Evolutionary conservation across 2,113 vertebrate species (phyloP), one percentile per base, ranked within the genome.

Genomic region (Periophthalmodon schlosseri): DNA sequence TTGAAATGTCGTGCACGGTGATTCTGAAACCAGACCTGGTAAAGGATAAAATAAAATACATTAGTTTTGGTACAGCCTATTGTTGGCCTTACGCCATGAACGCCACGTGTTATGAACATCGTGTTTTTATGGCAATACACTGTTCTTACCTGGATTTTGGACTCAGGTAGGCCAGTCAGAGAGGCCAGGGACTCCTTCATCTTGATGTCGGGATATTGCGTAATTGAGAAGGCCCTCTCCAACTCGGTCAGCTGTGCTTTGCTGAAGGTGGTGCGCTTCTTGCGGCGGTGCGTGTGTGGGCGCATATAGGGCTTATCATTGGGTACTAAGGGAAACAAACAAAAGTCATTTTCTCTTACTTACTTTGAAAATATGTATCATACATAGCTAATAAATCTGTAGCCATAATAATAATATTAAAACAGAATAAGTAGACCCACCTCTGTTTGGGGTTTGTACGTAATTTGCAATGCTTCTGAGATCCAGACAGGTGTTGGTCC

Each of bases 21-120:
- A 69, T 97, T 97, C 87, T 97, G 96, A 87, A 96, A 97, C 95
- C 95, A 97, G 10, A 97, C 95, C 96, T 96, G 89, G 67, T 10
- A 63, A 71, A 39, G 61, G 0, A 64, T 57, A 1, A 0, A 69
- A 21, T 8, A 1, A 2, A 1, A 1, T n/a, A 47, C 18, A 11
- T 79, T 64, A 23, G 4, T 6, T 68, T 11, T 46, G 5, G 66
- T 64, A 24, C 0, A n/a, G 52, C 52, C 52, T 54, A 13, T 11
- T 21, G 21, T 11, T 21, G 56, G 10, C 8, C 4, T 57, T 9
- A 57, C 11, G 12, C 4, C n/a, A 57, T 11, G 56, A 57, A 57
- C 10, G 54, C 5, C 18, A 20, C 4, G 12, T 6, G 2, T 24
- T 0, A 5, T 28, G n/a, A 21, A 2, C 1, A n/a, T n/a, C n/a